phyloP scores from a whole-genome alignment of 2,113 vertebrate species.

The Conger conger region DNA sequence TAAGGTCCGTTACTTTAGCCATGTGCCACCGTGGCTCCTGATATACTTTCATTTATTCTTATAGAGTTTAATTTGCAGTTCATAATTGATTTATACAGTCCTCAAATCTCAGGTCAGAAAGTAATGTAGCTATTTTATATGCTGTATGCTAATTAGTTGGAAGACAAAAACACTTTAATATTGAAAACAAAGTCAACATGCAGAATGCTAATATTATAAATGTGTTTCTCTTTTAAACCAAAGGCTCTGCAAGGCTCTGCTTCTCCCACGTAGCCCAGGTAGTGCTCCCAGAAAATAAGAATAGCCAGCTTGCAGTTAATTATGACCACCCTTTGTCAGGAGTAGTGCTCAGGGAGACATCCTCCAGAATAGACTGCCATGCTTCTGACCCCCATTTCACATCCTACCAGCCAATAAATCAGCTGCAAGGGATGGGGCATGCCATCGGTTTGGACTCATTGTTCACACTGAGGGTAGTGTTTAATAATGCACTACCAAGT shows the following conservation, averaged over 20 bases:
- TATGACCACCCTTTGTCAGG: background rate
- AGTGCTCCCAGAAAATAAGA: background rate
- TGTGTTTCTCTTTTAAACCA: background rate
- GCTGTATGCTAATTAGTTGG: too few species aligned
- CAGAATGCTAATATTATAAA: background rate
- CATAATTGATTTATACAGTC: too few species aligned
- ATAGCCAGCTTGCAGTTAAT: background rate
- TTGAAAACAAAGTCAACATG: background rate
- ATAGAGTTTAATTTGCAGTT: too few species aligned
- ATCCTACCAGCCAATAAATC: background rate
- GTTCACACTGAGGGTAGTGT: background rate
- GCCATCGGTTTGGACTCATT: background rate
- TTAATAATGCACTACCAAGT: conserved; percentile 12
- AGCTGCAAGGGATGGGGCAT: background rate
- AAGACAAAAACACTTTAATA: too few species aligned
- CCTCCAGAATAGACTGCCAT: background rate
- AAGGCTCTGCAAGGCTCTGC: background rate
- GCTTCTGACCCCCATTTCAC: background rate
- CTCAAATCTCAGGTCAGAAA: too few species aligned
- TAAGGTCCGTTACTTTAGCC: too few species aligned
- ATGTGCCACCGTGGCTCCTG: too few species aligned
- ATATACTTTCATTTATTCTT: too few species aligned
- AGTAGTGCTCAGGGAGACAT: conserved; percentile 8
- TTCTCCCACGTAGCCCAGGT: background rate
- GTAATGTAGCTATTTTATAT: too few species aligned